Conservation (phyloP, 2,113 vertebrate species). For the Colistium nudipinnis region DNA sequence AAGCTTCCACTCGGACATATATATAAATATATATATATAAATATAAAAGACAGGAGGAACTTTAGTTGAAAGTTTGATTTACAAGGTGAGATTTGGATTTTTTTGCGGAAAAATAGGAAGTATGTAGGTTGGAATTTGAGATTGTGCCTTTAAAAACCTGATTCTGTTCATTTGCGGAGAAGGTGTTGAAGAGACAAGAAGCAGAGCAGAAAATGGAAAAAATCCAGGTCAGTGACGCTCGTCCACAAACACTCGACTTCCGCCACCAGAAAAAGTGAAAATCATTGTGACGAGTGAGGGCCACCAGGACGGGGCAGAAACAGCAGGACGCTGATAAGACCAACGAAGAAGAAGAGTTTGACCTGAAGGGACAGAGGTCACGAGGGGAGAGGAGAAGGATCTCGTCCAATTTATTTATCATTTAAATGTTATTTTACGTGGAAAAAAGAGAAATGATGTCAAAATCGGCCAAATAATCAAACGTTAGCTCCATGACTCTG, state of each 20-base stretch:
- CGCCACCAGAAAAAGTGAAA: slow-evolving; percentile 38
- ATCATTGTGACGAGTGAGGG: slow-evolving; percentile 57
- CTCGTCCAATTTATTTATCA: background rate
- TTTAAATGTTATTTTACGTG: background rate
- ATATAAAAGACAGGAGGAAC: too few species aligned
- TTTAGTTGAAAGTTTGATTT: too few species aligned
- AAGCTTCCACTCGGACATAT: too few species aligned
- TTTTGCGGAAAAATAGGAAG: background rate
- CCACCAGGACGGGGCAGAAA: slow-evolving; percentile 37
- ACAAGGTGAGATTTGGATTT: background rate
- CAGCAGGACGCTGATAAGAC: slow-evolving; percentile 55
- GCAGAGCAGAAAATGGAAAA: slow-evolving; percentile 14
- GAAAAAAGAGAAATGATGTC: background rate
- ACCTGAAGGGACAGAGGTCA: slow-evolving; percentile 3
- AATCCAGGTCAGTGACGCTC: slow-evolving; percentile 44
- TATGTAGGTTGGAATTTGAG: background rate
- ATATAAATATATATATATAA: too few species aligned
- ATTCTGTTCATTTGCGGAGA: background rate
- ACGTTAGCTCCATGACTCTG: background rate
- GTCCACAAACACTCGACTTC: slow-evolving; percentile 37
- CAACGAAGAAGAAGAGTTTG: background rate
- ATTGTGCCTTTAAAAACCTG: background rate
- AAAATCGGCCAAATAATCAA: background rate
- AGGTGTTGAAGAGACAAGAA: slow-evolving; percentile 26
- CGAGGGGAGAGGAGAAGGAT: background rate